Percentiles rank a stretch among this genome's conserved stretches.
phyloP scores from a whole-genome alignment of 2,888 invertebrate genomes.

The Tipula confusa region DNA sequence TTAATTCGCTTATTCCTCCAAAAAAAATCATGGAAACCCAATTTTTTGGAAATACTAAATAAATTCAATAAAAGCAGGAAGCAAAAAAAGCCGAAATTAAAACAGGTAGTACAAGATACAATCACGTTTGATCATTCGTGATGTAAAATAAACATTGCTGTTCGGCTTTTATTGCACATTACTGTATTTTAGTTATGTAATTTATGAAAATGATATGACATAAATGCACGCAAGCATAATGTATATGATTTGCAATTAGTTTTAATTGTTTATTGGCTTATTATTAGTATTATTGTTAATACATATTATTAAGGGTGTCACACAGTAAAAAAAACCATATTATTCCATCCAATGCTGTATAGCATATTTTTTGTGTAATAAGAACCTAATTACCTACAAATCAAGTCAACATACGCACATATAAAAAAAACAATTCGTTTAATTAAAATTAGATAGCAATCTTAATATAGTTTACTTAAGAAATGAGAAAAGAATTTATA shows the following conservation, averaged over 20 bases:
- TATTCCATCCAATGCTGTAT: not conserved
- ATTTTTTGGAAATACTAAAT: too few species aligned
- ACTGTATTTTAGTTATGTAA: too few species aligned
- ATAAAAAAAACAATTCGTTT: not conserved
- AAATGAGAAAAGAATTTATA: not conserved
- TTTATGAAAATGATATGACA: not conserved
- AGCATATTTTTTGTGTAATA: not conserved
- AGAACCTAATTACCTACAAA: not conserved
- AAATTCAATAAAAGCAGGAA: too few species aligned
- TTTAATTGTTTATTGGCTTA: not conserved
- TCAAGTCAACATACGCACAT: not conserved
- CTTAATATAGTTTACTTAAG: not conserved
- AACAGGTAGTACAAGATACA: too few species aligned
- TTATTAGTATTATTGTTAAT: not conserved
- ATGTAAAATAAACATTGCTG: too few species aligned
- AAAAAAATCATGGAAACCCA: too few species aligned
- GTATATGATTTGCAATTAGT: not conserved
- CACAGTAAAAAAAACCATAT: not conserved
- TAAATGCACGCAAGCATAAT: not conserved
- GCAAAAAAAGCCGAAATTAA: too few species aligned
- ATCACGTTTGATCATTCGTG: too few species aligned
- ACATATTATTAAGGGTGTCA: not conserved
- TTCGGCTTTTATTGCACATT: too few species aligned
- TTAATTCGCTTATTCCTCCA: too few species aligned
- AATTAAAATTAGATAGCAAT: not conserved